phyloP scores from a whole-genome alignment of 2,888 invertebrate genomes.

The Cremastinae sp. region DNA sequence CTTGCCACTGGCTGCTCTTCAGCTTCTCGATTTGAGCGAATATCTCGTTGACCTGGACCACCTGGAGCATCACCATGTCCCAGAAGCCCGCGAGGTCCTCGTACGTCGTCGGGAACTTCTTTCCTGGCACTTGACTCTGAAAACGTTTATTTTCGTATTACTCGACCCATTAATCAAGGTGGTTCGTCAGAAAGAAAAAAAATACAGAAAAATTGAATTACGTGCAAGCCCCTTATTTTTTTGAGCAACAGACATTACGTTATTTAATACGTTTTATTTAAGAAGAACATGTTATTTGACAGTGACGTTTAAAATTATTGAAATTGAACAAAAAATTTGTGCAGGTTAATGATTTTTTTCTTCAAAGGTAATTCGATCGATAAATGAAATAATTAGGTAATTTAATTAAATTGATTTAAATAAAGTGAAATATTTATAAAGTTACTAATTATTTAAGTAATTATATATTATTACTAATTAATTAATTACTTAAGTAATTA shows the following conservation, averaged over 20 bases:
- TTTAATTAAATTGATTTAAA: too few relatives aligned
- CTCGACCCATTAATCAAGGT: constrained; percentile 24
- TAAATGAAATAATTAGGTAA: too few relatives aligned
- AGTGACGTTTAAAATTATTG: too few relatives aligned
- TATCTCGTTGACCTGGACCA: constrained; percentile 90
- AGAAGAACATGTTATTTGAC: too few relatives aligned
- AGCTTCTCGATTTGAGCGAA: constrained; percentile 87
- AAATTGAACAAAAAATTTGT: too few relatives aligned
- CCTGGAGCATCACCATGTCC: constrained; percentile 98
- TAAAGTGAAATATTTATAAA: background rate
- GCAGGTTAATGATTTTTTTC: too few relatives aligned
- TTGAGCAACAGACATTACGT: too few relatives aligned
- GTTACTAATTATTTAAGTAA: too few relatives aligned
- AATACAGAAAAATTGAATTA: constrained; percentile 13
- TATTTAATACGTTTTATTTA: too few relatives aligned
- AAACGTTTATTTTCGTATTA: background rate
- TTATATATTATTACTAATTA: too few relatives aligned
- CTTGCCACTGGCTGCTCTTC: constrained; percentile 86
- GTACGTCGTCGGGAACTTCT: constrained; percentile 93
- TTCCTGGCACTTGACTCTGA: constrained; percentile 86
- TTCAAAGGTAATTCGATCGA: too few relatives aligned
- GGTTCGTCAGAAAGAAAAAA: constrained; percentile 29
- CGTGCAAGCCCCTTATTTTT: too few relatives aligned
- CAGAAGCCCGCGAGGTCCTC: constrained; percentile 97
- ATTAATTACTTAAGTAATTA: background rate